Base-by-base conservation (phyloP, 1,140 invertebrate genomes). In the Harpegnathos saltator region DNA sequence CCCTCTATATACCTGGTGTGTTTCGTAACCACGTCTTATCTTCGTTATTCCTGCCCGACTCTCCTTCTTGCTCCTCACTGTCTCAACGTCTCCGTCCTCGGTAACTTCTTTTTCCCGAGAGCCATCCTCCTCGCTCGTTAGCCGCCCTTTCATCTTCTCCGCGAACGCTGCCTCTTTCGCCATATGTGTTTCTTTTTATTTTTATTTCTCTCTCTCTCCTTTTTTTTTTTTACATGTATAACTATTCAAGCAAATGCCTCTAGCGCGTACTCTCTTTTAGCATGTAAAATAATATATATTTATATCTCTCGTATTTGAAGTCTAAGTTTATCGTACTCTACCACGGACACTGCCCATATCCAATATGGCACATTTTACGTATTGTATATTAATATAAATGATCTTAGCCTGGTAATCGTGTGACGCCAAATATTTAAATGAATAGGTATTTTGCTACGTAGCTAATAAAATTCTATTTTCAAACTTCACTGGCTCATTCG, bases 351-450 rank as follows among this genome's bases (percentile, higher is more conserved):
- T 94, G 92, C 92, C 93, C 89, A 89, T 92, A 92, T 90, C 62
- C 89, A 89, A 92, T 91, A 91, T 91, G 91, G 91, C 90, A 92
- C 86, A 92, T 88, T 90, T 91, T 91, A 90, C 88, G 92, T 91
- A 93, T 91, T 93, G 92, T 94, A 94, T 93, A 94, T 93, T 94
- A 92, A 93, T 93, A 92, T 87, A 92, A 93, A 90, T 69, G 87
- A 89, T 89, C 68, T 90, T 92, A 93, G 90, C 91, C 88, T 91
- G 86, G 86, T 93, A 93, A 93, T 91, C 80, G 89, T 91, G 91
- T 92, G 91, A 93, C 89, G 90, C 93, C 94, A 94, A 94, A 94
- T 94, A 94, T 94, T 94, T 93, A 94, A 94, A 91, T 93, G 83
- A 87, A 88, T 92, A 93, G 87, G 90, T 92, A 92, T 92, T 94